Percentiles rank a stretch among this genome's conserved stretches.
Evolutionary conservation across 2,113 vertebrate species (phyloP).

Genomic region (Trinectes maculatus): DNA sequence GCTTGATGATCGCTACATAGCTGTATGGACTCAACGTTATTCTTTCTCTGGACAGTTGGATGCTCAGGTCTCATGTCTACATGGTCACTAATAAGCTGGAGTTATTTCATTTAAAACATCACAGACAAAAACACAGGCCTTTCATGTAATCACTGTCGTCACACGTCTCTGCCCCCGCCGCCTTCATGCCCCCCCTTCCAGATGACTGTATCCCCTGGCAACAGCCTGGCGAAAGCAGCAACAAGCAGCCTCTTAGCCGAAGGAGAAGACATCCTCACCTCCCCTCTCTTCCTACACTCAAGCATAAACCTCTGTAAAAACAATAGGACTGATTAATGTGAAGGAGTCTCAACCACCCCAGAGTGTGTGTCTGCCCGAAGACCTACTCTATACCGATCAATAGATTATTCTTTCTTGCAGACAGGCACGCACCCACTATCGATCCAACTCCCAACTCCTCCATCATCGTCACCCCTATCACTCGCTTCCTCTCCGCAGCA

Average conservation of each 20-base stretch:
- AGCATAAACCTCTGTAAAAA: not conserved
- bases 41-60: not conserved
- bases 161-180: conserved; percentile 34
- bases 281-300: conserved; percentile 4
- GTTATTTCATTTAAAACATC: conserved; percentile 15
- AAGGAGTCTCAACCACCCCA: too few species aligned
- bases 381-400: conserved; percentile 38
- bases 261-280: conserved; percentile 31
- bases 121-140: not conserved
- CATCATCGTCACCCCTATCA: conserved; percentile 9
- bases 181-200: conserved; percentile 2
- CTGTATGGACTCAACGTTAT: too few species aligned
- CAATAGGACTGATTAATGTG: too few species aligned
- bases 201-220: conserved; percentile 71
- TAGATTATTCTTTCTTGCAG: conserved; percentile 28
- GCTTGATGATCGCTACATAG: too few species aligned
- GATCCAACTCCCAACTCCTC: conserved; percentile 21
- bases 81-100: not conserved
- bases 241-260: conserved; percentile 48
- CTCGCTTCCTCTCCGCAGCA: not conserved
- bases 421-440: conserved; percentile 1
- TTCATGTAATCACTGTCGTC: conserved; percentile 56
- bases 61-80: not conserved
- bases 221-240: conserved; percentile 62
- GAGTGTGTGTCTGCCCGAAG: too few species aligned